These are phyloP conservation scores for Muntiacus muntjak DNA, from an alignment of 2,113 vertebrate species.

Conservation along the genomic window DNA sequence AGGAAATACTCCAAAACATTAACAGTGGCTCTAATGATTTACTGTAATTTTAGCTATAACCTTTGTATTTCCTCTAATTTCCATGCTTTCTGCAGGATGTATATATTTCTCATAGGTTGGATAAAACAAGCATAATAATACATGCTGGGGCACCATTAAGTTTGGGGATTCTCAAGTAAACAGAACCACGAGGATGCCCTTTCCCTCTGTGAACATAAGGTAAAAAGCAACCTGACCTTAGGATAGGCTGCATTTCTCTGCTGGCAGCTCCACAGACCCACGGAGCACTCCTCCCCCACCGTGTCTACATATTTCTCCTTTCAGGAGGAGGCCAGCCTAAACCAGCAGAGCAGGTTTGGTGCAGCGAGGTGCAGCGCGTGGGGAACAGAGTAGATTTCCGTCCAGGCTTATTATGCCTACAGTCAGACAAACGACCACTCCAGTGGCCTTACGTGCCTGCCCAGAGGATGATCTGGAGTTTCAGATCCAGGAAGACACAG, in stretches of 20 bases:
- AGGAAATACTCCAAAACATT: background rate
- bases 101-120: background rate
- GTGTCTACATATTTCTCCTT: background rate
- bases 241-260: background rate
- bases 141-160: background rate
- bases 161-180: background rate
- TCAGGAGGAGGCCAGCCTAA: background rate
- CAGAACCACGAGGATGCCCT: background rate
- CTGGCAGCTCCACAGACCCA: background rate
- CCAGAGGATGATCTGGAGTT: background rate
- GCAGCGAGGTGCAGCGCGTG: fast-evolving
- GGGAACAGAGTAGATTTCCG: background rate
- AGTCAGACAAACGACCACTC: background rate
- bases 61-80: background rate
- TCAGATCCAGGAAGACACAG: background rate
- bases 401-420: background rate
- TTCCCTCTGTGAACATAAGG: background rate
- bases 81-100: background rate
- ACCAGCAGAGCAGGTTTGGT: slow-evolving; percentile 19
- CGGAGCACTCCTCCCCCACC: background rate
- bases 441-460: background rate
- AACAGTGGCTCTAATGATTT: background rate
- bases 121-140: background rate
- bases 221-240: background rate
- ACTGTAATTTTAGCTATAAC: background rate